Evolutionary conservation across 2,888 invertebrate species (phyloP), one percentile per base, ranked within the genome.

Genomic region (Pardosa pseudoannulata): DNA sequence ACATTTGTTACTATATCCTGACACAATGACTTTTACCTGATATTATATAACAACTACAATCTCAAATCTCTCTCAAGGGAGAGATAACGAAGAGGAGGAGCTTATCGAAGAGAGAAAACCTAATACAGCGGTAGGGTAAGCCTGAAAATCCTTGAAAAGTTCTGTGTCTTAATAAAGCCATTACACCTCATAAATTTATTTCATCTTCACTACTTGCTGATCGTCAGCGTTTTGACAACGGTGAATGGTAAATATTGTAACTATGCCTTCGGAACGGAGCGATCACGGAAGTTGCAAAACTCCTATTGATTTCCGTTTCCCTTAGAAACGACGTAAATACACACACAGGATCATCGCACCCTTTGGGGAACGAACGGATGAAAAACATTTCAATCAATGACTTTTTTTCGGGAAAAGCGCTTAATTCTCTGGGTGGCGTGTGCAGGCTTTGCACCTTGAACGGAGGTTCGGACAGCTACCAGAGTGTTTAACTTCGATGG

Each of bases 281-380:
- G 50, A 82, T 67, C 65, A 78, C 56, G 29, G 32, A 68, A 68
- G 29, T 62, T 74, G 32, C 39, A 72, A 29, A 76, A 71, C 28
- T 64, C 19, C 36, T 67, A 83, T 83, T 67, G 83, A 83, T 83
- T 67, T 31, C 9, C 36, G 83, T 83, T 46, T 27, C 78, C 78
- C 72, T 32, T 72, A 73, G 83, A 72, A 72, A 82, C 80, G 27
- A 62, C 16, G 36, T 19, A 78, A 72, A 83, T 83, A 83, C 72
- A 83, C 56, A 36, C 56, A 36, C 56, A 36, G 28, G 78, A 78
- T 78, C 76, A 65, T 62, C 68, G 67, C 28, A 62, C 74, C 27
- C 16, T 67, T 64, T 46, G 50, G 13, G 6, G 36, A 50, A 78
- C 32, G 71, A 46, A 64, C 46, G 76, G 76, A 76, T 75, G 75